Conservation (phyloP, 1,140 invertebrate genomes). For the Drosophila murphyi region DNA sequence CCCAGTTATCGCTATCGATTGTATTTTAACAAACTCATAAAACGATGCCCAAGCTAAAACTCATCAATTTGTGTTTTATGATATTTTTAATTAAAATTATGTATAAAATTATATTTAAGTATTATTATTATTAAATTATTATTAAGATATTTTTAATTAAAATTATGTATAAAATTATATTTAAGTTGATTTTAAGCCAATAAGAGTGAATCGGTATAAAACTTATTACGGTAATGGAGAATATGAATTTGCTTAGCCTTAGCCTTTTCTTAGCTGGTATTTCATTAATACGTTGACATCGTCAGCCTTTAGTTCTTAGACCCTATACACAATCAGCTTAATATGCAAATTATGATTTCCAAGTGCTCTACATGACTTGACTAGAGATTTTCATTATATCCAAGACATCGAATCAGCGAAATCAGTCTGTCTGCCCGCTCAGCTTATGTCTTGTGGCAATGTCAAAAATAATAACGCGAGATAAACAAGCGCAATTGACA, state of each 20-base stretch:
- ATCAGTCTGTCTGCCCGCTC: conserved; percentile 27
- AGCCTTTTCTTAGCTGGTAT: too few relatives aligned
- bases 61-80: not conserved
- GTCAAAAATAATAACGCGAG: conserved; percentile 77
- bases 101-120: not conserved
- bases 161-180: not conserved
- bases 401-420: conserved; percentile 46
- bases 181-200: too few relatives aligned
- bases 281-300: not conserved
- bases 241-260: too few relatives aligned
- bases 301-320: not conserved
- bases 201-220: too few relatives aligned
- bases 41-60: not conserved
- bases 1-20: not conserved
- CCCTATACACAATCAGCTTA: conserved; percentile 10
- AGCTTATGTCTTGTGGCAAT: conserved; percentile 56
- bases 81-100: not conserved
- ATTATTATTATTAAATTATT: too few relatives aligned
- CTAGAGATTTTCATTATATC: conserved; percentile 58
- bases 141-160: not conserved
- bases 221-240: too few relatives aligned
- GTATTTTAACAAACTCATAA: not conserved
- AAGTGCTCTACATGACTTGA: conserved; percentile 59
- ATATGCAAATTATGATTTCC: conserved; percentile 69
- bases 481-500: conserved; percentile 81